Base-by-base conservation (phyloP, 2,113 vertebrate genomes). In the Synodontis membranacea region DNA sequence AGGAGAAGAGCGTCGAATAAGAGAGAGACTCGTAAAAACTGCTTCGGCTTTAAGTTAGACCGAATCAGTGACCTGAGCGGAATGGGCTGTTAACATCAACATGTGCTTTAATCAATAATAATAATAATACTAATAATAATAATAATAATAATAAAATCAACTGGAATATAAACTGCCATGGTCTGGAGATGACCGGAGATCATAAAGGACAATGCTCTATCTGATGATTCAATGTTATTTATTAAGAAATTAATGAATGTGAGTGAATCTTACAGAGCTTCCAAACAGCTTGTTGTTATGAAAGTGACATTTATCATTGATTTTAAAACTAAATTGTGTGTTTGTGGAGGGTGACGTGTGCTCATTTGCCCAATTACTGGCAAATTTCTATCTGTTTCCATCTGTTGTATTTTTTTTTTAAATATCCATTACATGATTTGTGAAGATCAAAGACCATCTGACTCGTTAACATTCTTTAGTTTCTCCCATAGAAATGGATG, bases 41-140 rank as follows among this genome's bases (percentile, higher is more conserved):
- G 96, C 93, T 97, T 97, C 89, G 95, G 96, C 76, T 95, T 95
- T 84, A 96, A 96, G 88, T 91, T 97, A 91, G 96, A 96, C 94
- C 93, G 96, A 70, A 97, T 97, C 91, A 96, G 96, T 89, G 88
- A 95, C 89, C 91, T 94, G 89, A 97, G 96, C 90, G 95, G 95
- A 88, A 93, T 97, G 93, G 96, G 96, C 88, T 97, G 96, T 91
- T 96, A 96, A 91, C 62, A 89, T 80, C 3, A 48, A 21, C 48
- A 48, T 50, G 34, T 70, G 34, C 7, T 23, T 39, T 39, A 21
- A 23, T 39, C 14, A 4, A 3, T 12, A 64, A 1, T 28, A 60
- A 56, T 21, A 23, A 39, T 2, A 23, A 21, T n/a, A 72, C n/a
- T n/a, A n/a, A n/a, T n/a, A n/a, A n/a, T 31, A 4, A 3, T 12